These are phyloP conservation scores for Sebastes paucispinis DNA, from an alignment of 2,797 vertebrate genomes.

Conservation along the genomic window DNA sequence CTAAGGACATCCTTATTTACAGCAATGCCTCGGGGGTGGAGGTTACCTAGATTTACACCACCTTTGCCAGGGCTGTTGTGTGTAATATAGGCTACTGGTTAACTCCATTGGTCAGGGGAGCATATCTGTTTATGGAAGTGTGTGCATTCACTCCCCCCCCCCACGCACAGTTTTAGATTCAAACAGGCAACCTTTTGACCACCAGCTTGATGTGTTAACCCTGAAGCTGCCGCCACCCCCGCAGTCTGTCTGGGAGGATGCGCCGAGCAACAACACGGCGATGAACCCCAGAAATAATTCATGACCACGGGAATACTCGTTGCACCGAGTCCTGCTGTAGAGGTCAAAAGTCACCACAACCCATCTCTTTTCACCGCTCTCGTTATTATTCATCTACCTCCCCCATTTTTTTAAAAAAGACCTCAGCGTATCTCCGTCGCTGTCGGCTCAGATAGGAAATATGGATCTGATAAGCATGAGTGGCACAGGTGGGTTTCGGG, in stretches of 20 bases:
- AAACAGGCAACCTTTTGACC: constrained; percentile 23
- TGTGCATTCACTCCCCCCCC: not conserved
- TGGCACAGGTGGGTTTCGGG: constrained; percentile 62
- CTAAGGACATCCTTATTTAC: constrained; percentile 46
- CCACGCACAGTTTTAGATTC: constrained; percentile 21
- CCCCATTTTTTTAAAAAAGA: constrained; percentile 3
- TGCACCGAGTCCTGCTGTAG: constrained; percentile 3
- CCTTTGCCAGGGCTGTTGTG: constrained; percentile 8
- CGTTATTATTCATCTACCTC: constrained; percentile 22
- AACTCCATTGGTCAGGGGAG: not conserved
- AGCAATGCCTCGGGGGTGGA: constrained; percentile 34
- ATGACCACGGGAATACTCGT: constrained; percentile 49
- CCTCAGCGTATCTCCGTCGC: constrained; percentile 23
- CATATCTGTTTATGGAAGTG: constrained; percentile 16
- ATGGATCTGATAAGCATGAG: constrained; percentile 53
- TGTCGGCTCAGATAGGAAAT: constrained; percentile 38
- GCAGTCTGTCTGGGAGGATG: constrained; percentile 31
- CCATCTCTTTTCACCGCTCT: constrained; percentile 58
- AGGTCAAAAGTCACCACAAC: constrained; percentile 68
- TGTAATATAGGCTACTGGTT: not conserved
- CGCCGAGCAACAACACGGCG: not conserved
- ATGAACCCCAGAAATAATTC: constrained; percentile 61
- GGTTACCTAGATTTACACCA: constrained; percentile 50
- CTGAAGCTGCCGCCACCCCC: constrained; percentile 17
- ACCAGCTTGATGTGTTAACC: constrained; percentile 25